Evolutionary conservation across 2,113 vertebrate genomes (phyloP).

Genomic region (Xenotilapia leptura): DNA sequence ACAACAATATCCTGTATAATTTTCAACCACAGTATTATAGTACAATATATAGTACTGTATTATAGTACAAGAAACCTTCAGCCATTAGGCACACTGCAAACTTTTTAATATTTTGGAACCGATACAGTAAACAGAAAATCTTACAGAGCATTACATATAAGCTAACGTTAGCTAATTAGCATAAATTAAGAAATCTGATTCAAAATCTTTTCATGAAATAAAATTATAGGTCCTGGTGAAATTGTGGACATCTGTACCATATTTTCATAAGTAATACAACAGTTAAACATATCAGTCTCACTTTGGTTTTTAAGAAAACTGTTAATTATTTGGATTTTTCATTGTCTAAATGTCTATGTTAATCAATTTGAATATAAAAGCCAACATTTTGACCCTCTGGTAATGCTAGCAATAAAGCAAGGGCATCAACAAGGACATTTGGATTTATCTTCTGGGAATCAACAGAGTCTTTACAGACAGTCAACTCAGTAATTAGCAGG

Average conservation of each 20-base stretch:
- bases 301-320: background rate
- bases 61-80: background rate
- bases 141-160: rapidly evolving
- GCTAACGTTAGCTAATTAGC: background rate
- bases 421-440: rapidly evolving
- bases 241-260: background rate
- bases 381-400: background rate
- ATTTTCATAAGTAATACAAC: background rate
- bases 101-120: background rate
- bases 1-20: background rate
- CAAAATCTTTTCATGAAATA: background rate
- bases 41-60: background rate
- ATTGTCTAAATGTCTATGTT: rapidly evolving
- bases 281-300: background rate
- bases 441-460: background rate
- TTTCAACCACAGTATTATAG: background rate
- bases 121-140: background rate
- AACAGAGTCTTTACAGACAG: background rate
- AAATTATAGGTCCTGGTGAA: background rate
- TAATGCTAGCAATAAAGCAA: background rate
- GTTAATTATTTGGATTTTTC: background rate
- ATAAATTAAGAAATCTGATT: background rate
- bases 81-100: background rate
- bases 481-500: background rate
- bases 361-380: background rate